Percentiles rank a stretch among this genome's conserved stretches.
Evolutionary conservation across 2,888 invertebrate genomes (phyloP).

Genomic region (Nomada goodeniana): DNA sequence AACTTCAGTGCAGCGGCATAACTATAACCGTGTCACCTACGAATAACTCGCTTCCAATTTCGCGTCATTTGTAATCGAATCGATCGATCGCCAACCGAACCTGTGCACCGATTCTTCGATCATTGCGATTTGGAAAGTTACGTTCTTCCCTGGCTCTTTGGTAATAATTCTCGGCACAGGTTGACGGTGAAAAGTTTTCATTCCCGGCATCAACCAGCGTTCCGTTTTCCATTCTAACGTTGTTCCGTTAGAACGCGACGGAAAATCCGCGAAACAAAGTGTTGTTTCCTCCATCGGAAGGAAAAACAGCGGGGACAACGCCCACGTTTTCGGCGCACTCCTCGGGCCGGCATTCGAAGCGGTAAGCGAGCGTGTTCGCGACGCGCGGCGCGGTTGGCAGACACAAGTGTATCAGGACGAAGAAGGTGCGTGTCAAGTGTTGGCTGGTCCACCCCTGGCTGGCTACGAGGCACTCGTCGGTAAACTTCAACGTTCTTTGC

Average conservation of each 20-base stretch:
- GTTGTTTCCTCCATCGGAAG: too few relatives aligned
- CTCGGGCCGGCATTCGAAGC: not conserved
- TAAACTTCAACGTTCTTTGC: conserved; percentile 83
- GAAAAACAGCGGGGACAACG: too few relatives aligned
- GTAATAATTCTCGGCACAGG: not conserved
- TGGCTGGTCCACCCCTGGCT: conserved; percentile 49
- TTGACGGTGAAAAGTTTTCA: too few relatives aligned
- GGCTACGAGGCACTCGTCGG: conserved; percentile 73
- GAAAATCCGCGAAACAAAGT: too few relatives aligned
- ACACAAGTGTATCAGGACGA: conserved; percentile 57
- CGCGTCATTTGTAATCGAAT: conserved; percentile 28
- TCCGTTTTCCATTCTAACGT: too few relatives aligned
- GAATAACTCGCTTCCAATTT: conserved; percentile 42
- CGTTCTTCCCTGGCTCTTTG: not conserved
- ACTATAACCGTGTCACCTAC: conserved; percentile 42
- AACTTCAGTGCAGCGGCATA: conserved; percentile 39
- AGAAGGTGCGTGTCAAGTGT: conserved; percentile 61
- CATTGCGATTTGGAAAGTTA: not conserved
- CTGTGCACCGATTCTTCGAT: not conserved
- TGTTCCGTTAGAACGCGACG: too few relatives aligned
- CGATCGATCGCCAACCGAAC: conserved; percentile 32
- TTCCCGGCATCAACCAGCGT: too few relatives aligned
- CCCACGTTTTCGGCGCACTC: not conserved
- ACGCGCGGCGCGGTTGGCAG: not conserved
- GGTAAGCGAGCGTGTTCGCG: not conserved